Evolutionary conservation across 2,888 invertebrate genomes (phyloP).

Genomic region (Cheiracanthium punctorium): DNA sequence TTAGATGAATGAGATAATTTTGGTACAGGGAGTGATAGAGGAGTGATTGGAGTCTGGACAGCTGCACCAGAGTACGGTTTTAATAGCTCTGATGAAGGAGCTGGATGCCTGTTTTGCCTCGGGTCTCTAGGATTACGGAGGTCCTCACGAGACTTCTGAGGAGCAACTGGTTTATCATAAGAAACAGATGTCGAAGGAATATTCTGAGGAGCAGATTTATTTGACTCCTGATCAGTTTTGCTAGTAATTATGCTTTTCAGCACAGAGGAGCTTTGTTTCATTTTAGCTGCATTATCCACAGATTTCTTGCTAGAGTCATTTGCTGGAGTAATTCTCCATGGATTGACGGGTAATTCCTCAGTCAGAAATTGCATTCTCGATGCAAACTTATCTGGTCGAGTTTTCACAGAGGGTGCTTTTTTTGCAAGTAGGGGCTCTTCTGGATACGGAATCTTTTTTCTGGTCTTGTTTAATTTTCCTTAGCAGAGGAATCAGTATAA

Average conservation of each 20-base stretch:
- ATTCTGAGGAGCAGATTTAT: background rate
- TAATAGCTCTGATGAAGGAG: too few relatives aligned
- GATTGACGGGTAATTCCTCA: background rate
- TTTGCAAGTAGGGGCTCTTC: background rate
- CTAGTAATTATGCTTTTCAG: too few relatives aligned
- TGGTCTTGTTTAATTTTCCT: too few relatives aligned
- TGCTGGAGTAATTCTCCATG: background rate
- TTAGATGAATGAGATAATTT: too few relatives aligned
- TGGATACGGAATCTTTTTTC: too few relatives aligned
- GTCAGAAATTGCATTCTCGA: conserved; percentile 35
- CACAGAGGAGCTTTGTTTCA: too few relatives aligned
- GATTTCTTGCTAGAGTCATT: too few relatives aligned
- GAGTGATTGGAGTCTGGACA: too few relatives aligned
- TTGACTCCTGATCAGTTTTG: background rate
- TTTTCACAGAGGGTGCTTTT: conserved; percentile 10
- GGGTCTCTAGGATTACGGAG: background rate
- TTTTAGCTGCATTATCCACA: too few relatives aligned
- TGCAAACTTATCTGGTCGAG: conserved; percentile 7
- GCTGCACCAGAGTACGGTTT: too few relatives aligned
- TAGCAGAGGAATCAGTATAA: too few relatives aligned
- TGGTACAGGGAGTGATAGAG: too few relatives aligned
- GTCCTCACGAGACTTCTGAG: background rate
- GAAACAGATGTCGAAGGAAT: background rate
- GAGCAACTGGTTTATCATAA: background rate
- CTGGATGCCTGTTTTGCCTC: background rate